Evolutionary conservation across 2,113 vertebrate species (phyloP), one percentile per base, ranked within the genome.

Genomic region (Passer domesticus): DNA sequence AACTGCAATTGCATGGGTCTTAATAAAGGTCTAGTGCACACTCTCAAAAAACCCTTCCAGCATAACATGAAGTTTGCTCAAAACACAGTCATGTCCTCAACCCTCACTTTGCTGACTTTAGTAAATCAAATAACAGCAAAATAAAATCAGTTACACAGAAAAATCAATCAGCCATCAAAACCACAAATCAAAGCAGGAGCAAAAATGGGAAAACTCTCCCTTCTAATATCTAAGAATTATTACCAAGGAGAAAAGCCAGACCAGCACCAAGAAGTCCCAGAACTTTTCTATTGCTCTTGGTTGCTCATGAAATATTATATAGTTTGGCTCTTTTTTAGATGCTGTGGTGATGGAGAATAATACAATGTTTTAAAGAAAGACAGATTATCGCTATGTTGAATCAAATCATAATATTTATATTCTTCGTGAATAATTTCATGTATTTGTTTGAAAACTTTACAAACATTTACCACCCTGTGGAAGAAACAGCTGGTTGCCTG

Each of bases 161-260:
- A 95, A 95, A 95, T 95, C 87, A 94, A 90, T 90, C 93, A 90
- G 58, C 62, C 91, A 68, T 93, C 80, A 88, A 96, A 92, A 70
- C 75, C 87, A 89, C 90, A 94, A 87, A 90, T 94, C 91, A 95
- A 93, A 94, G 52, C 35, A 68, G 78, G 60, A 88, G 6, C 43
- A 83, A 74, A 90, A 93, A 43, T 47, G 39, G 39, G 93, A 94
- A 95, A 94, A 56, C 47, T 89, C 46, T 33, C 31, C 44, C 6
- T 63, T 90, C 83, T 84, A 66, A 94, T 91, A 39, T 28, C 8
- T 22, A 72, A 82, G 82, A 93, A 62, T 82, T 95, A 92, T 86
- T 93, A 56, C 59, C 49, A 49, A 58, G 31, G 49, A 69, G 62
- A 63, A 53, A 88, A 76, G 28, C 31, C 6, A 6, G 58, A 79